phyloP scores from a whole-genome alignment of 2,888 invertebrate genomes.

The Pyrgus malvae region DNA sequence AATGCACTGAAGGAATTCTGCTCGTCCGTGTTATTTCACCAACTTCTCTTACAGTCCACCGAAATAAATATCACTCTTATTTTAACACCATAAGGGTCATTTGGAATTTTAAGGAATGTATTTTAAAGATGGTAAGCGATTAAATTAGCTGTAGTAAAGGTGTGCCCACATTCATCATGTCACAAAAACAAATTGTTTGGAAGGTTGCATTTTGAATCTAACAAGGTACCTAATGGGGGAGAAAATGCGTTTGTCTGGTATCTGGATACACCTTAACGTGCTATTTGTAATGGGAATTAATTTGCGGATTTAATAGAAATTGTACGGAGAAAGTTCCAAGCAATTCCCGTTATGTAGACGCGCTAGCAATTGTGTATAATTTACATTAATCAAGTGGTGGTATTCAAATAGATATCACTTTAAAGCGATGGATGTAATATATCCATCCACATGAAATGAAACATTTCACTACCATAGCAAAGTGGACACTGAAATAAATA shows the following conservation, averaged over 20 bases:
- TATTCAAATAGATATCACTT: too few species aligned
- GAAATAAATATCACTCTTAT: neutral
- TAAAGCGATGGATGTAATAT: too few species aligned
- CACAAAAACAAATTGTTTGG: constrained; percentile 28
- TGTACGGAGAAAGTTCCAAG: neutral
- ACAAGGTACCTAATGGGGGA: constrained; percentile 26
- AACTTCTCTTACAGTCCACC: neutral
- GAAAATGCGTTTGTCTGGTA: constrained; percentile 29
- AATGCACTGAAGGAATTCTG: constrained; percentile 24
- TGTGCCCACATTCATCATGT: constrained; percentile 32
- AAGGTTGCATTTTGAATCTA: constrained; percentile 29
- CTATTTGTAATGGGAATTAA: constrained; percentile 20
- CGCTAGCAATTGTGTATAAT: neutral
- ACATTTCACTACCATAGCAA: too few species aligned
- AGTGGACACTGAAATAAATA: too few species aligned
- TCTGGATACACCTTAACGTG: constrained; percentile 8
- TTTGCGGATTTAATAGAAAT: constrained; percentile 13
- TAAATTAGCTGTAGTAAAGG: constrained; percentile 29
- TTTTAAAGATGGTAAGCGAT: constrained; percentile 11
- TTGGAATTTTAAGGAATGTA: neutral
- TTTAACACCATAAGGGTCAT: neutral
- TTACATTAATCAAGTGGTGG: too few species aligned
- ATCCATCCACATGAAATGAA: too few species aligned
- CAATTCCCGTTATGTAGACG: neutral
- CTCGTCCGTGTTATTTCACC: constrained; percentile 7